These are phyloP conservation scores for Gasteruption jaculator DNA, from an alignment of 2,888 invertebrate species.

Conservation along the genomic window DNA sequence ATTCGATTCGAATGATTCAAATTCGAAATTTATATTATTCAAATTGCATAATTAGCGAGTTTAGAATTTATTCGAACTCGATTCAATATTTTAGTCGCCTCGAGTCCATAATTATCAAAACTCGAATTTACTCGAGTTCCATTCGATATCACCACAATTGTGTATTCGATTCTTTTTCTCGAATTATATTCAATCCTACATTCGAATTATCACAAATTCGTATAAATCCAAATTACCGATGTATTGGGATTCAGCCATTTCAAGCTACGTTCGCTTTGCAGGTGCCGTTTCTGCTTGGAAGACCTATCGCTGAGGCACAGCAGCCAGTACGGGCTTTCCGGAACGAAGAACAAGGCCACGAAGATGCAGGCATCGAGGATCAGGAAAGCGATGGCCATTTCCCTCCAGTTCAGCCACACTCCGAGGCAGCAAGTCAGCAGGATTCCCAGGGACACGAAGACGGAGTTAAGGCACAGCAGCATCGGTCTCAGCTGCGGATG, in stretches of 20 bases:
- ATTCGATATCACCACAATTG: too few species aligned
- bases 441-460: conserved; percentile 59
- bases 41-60: too few species aligned
- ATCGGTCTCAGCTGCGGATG: conserved; percentile 56
- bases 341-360: conserved; percentile 49
- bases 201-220: too few species aligned
- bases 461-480: conserved; percentile 57
- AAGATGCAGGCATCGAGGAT: conserved; percentile 44
- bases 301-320: conserved; percentile 48
- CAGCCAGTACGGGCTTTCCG: conserved; percentile 61
- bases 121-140: too few species aligned
- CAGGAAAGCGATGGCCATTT: conserved; percentile 52
- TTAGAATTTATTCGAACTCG: too few species aligned
- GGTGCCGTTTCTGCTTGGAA: conserved; percentile 23
- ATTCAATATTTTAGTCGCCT: too few species aligned
- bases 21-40: too few species aligned
- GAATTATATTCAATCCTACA: too few species aligned
- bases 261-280: conserved; percentile 47
- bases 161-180: too few species aligned
- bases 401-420: conserved; percentile 53
- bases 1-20: too few species aligned
- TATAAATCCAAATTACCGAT: conserved; percentile 35
- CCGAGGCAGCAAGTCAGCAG: conserved; percentile 55
- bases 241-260: conserved; percentile 51
- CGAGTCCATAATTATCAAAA: too few species aligned